Base-by-base conservation (phyloP, 2,888 invertebrate genomes). In the Tolmerus cingulatus region DNA sequence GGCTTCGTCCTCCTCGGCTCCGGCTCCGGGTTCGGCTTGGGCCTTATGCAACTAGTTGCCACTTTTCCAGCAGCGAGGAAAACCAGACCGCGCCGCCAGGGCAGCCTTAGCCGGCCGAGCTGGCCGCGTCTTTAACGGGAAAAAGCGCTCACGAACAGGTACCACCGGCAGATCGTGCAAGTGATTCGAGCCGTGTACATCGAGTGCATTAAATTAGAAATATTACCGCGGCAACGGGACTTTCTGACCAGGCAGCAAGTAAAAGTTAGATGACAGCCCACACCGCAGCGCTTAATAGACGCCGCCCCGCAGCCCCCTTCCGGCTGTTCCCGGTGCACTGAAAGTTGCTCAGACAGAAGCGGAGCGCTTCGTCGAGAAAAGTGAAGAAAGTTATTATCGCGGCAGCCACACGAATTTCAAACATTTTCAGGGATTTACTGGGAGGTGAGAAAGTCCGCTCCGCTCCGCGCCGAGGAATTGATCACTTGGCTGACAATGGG, bases 241-340 rank as follows among this genome's bases (percentile, higher is more conserved):
- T 74, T 74, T 74, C 74, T 74, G 85, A 74, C 34, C 74, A 74
- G 37, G 74, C 43, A 46, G 85, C 74, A 85, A 85, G 85, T 85
- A 85, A 85, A 85, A 85, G 85, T 85, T 85, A 85, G 85, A 85
- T 85, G 85, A 85, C 85, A 85, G 85, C 74, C 85, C 43, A 37
- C 57, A 74, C 51, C 37, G 76, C 40, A n/a, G 37, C 76, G 9
- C 40, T 76, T 76, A 66, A 66, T 66, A 66, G 66, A 19, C 9
- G 66, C 27, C 23, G 23, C 4, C 5, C 66, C 66, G 23, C 66
- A 14, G 12, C 19, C 66, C 12, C 74, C 74, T 34, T 27, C 12
- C 40, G 57, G 57, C 12, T 37, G 66, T 57, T 14, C 2, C 1
- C 40, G 40, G 2, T 16, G n/a, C 34, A 57, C 37, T 30, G 82